Evolutionary conservation across 2,888 invertebrate genomes (phyloP).

Genomic region (Pecten maximus): DNA sequence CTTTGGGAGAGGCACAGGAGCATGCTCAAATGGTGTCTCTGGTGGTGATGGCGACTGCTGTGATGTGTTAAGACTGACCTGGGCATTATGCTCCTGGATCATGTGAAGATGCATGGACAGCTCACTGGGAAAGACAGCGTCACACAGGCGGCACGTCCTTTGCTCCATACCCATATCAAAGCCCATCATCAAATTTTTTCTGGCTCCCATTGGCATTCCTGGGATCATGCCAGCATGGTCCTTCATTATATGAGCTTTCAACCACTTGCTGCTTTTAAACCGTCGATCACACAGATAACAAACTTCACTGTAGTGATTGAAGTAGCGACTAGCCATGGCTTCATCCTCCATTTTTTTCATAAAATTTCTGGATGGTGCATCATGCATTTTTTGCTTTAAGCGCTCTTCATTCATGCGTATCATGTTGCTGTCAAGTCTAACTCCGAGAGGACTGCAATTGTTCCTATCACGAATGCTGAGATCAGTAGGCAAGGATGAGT

Average conservation of each 20-base stretch:
- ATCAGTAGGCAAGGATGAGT: conserved; percentile 74
- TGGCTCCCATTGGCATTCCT: conserved; percentile 52
- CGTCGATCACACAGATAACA: conserved; percentile 74
- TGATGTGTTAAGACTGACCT: conserved; percentile 76
- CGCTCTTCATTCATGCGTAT: conserved; percentile 37
- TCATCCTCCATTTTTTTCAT: conserved; percentile 67
- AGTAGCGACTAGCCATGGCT: conserved; percentile 51
- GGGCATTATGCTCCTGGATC: conserved; percentile 82
- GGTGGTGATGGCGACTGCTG: conserved; percentile 53
- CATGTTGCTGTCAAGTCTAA: conserved; percentile 62
- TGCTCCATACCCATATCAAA: conserved; percentile 65
- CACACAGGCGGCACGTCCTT: conserved; percentile 81
- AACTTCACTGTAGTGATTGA: conserved; percentile 67
- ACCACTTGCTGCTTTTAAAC: conserved; percentile 74
- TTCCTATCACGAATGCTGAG: conserved; percentile 61
- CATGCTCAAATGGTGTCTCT: conserved; percentile 55
- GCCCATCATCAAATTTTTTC: conserved; percentile 61
- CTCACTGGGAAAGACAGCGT: conserved; percentile 81
- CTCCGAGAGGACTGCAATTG: conserved; percentile 62
- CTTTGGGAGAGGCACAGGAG: conserved; percentile 46
- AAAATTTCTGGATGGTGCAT: conserved; percentile 46
- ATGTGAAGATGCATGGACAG: conserved; percentile 83
- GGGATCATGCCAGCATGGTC: conserved; percentile 69
- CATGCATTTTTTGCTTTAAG: conserved; percentile 38
- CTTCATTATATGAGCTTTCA: conserved; percentile 75